A percentile compares a stretch with the other conserved stretches of the same genome.
phyloP scores from a whole-genome alignment of 1,140 invertebrate species.

The Acromyrmex charruanus region DNA sequence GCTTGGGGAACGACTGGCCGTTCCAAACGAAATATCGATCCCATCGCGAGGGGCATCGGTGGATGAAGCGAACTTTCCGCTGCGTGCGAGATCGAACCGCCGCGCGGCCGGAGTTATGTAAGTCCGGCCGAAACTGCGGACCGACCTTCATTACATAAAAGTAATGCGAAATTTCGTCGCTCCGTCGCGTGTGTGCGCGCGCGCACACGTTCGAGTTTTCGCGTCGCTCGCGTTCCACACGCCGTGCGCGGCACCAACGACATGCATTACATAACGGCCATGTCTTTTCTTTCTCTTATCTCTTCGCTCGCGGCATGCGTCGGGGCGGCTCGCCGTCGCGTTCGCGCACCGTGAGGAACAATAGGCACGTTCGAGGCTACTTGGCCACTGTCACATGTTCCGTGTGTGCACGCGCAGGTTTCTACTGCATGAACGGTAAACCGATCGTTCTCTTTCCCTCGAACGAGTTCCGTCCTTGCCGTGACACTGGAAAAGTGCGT shows the following conservation, averaged over 20 bases:
- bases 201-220: not conserved
- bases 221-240: slow-evolving; percentile 7
- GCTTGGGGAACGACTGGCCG: slow-evolving; percentile 45
- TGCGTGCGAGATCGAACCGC: slow-evolving; percentile 25
- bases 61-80: slow-evolving; percentile 11
- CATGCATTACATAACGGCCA: slow-evolving; percentile 77
- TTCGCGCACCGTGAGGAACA: not conserved
- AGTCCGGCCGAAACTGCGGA: slow-evolving; percentile 65
- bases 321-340: not conserved
- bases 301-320: not conserved
- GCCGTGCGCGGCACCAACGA: not conserved
- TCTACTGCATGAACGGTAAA: not conserved
- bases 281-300: not conserved
- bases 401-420: not conserved
- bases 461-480: too few species aligned
- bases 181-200: not conserved
- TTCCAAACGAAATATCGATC: slow-evolving; percentile 83
- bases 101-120: slow-evolving; percentile 67
- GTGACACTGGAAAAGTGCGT: not conserved
- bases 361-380: slow-evolving; percentile 53
- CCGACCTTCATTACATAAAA: slow-evolving; percentile 76
- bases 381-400: slow-evolving; percentile 68
- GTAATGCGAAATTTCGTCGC: slow-evolving; percentile 38
- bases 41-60: slow-evolving; percentile 61
- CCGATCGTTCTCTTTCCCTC: not conserved